phyloP scores from a whole-genome alignment of 2,113 vertebrate genomes.

The Osmerus eperlanus region DNA sequence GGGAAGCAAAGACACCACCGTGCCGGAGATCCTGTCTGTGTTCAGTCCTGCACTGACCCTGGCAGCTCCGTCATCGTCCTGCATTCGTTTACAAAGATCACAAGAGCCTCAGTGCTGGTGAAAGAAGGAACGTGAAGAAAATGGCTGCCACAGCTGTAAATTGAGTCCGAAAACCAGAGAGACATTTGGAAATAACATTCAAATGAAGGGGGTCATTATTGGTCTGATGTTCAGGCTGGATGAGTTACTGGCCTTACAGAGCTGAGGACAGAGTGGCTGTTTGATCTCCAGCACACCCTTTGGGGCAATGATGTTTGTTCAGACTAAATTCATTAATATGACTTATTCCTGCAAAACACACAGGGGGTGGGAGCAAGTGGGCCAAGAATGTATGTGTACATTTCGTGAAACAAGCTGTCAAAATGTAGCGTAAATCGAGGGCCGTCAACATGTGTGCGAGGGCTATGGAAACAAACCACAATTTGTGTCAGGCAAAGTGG shows the following conservation, averaged over 20 bases:
- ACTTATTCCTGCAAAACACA: constrained; percentile 50
- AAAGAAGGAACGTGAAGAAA: too few species aligned
- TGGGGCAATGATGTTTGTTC: constrained; percentile 44
- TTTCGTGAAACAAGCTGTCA: constrained; percentile 8
- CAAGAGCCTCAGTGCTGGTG: too few species aligned
- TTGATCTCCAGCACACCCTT: constrained; percentile 48
- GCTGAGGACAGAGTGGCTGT: constrained; percentile 48
- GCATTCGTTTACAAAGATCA: too few species aligned
- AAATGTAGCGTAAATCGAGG: constrained; percentile 11
- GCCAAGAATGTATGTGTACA: constrained; percentile 42
- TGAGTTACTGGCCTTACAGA: constrained; percentile 38
- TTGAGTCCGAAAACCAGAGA: too few species aligned
- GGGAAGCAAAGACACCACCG: constrained; percentile 36
- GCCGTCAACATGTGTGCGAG: constrained; percentile 3
- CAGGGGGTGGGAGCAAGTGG: constrained; percentile 35
- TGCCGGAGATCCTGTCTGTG: background rate
- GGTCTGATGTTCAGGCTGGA: constrained; percentile 32
- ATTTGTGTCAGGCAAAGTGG: constrained; percentile 2
- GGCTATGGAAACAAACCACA: constrained; percentile 9
- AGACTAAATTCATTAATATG: constrained; percentile 54
- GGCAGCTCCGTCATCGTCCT: too few species aligned
- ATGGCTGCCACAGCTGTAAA: too few species aligned
- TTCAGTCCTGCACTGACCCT: constrained; percentile 9
- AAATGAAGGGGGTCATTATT: too few species aligned
- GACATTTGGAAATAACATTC: too few species aligned